Conservation (phyloP, 2,888 invertebrate genomes). For the Microchrysa polita region DNA sequence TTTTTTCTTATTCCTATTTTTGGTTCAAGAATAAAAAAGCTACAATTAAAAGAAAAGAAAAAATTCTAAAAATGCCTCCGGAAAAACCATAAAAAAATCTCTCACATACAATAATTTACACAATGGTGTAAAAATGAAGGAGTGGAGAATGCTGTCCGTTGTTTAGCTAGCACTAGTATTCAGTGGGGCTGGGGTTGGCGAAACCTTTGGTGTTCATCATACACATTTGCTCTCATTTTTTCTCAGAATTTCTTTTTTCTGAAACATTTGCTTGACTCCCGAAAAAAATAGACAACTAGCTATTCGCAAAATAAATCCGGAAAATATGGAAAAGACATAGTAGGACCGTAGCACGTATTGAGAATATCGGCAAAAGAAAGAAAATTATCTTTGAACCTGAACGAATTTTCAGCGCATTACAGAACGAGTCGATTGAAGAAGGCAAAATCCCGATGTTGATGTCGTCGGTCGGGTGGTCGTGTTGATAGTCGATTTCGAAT, state of each 20-base stretch:
- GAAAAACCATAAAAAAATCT: slow-evolving; percentile 33
- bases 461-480: slow-evolving; percentile 2
- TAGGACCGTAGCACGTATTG: background rate
- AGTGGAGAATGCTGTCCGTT: slow-evolving; percentile 21
- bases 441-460: background rate
- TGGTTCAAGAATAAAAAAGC: background rate
- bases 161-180: background rate
- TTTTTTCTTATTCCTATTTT: slow-evolving; percentile 15
- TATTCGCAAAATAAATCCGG: slow-evolving; percentile 22
- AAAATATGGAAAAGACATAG: background rate
- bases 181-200: background rate
- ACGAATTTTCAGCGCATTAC: slow-evolving; percentile 32
- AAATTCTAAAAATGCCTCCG: slow-evolving; percentile 33
- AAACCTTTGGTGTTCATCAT: background rate
- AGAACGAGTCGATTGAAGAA: slow-evolving; percentile 21
- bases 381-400: background rate
- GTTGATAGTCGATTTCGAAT: background rate
- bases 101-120: slow-evolving; percentile 37
- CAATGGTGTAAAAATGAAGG: slow-evolving; percentile 32
- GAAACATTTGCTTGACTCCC: too few relatives aligned
- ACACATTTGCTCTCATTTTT: slow-evolving; percentile 4
- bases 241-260: slow-evolving; percentile 20
- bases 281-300: background rate
- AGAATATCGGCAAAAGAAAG: slow-evolving; percentile 3
- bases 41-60: slow-evolving; percentile 6